Evolutionary conservation across 2,888 invertebrate species (phyloP), one percentile per base, ranked within the genome.

Genomic region (Phymatocera aterrima): DNA sequence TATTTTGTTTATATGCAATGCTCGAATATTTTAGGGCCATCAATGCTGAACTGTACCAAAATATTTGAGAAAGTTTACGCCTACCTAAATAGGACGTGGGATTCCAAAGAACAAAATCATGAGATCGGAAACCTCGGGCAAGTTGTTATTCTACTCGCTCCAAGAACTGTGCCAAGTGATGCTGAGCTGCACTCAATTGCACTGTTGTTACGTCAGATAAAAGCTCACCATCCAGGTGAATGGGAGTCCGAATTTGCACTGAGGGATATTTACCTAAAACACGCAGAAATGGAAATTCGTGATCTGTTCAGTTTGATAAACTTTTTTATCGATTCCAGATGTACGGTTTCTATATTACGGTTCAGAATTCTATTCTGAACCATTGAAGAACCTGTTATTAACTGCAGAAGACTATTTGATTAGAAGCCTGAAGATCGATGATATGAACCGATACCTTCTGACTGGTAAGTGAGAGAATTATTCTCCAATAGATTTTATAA

Each of bases 91-190:
- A 24, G 75, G 34, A 81, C 61, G 1, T 88, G 87, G 87, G 74
- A 81, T 18, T 21, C 79, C 6, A 85, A 83, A 54, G 70, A 78
- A 15, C 77, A 83, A 15, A 77, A 80, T 10, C 80, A 81, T 60
- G 72, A 46, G 5, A 83, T 87, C n/a, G 88, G 87, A 48, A 83
- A 81, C 72, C 77, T 85, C 3, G 88, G 88, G 0, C 88, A 88
- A 82, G 86, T 82, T 6, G 77, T 88, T 2, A 70, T 88, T 40
- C 48, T 88, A 28, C 72, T 89, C 31, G 84, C 83, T 15, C 86
- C 88, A 5, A 79, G 80, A 15, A 72, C 81, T 2, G 57, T 57
- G 12, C 78, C 86, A 34, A 80, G 82, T 10, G 74, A 80, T 4
- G 48, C 77, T 8, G 85, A 88, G 8, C 77, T 79, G 54, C 60